These are phyloP conservation scores for Orchesella flavescens DNA, from an alignment of 2,888 invertebrate species.

Conservation along the genomic window DNA sequence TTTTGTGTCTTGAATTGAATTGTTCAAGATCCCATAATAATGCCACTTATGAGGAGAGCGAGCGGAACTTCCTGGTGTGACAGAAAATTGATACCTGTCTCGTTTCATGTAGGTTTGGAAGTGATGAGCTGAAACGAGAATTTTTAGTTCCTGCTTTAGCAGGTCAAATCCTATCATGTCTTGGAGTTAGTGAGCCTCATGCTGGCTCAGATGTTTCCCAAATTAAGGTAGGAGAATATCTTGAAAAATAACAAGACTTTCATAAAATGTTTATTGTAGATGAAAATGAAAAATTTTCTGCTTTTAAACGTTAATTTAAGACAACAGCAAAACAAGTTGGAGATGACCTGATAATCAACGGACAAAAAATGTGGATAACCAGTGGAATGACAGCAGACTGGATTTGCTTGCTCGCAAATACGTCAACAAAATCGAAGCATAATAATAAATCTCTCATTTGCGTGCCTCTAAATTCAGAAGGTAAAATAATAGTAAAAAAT, in stretches of 20 bases:
- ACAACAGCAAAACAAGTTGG: constrained; percentile 73
- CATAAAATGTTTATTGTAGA: neutral
- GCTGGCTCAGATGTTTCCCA: constrained; percentile 78
- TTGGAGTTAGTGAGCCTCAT: constrained; percentile 76
- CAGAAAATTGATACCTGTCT: neutral
- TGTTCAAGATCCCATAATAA: too few species aligned
- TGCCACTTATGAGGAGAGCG: too few species aligned
- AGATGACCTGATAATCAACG: constrained; percentile 76
- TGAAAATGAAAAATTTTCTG: neutral
- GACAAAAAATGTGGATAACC: constrained; percentile 78
- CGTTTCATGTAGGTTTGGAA: constrained; percentile 73
- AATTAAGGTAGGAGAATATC: constrained; percentile 68
- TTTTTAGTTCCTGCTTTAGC: constrained; percentile 76
- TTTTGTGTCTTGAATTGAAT: too few species aligned
- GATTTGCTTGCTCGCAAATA: constrained; percentile 78
- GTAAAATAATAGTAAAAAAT: constrained; percentile 70
- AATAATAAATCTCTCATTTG: constrained; percentile 77
- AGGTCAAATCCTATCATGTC: constrained; percentile 76
- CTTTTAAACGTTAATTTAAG: constrained; percentile 10
- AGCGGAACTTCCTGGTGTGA: too few species aligned
- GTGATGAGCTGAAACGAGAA: constrained; percentile 75
- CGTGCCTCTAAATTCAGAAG: constrained; percentile 76
- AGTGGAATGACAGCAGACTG: constrained; percentile 78
- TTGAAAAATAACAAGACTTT: neutral
- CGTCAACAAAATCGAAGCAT: constrained; percentile 74